A percentile compares a stretch with the other conserved stretches of the same genome.
Evolutionary conservation across 2,113 vertebrate species (phyloP).

Genomic region (Pteruthius melanotis): DNA sequence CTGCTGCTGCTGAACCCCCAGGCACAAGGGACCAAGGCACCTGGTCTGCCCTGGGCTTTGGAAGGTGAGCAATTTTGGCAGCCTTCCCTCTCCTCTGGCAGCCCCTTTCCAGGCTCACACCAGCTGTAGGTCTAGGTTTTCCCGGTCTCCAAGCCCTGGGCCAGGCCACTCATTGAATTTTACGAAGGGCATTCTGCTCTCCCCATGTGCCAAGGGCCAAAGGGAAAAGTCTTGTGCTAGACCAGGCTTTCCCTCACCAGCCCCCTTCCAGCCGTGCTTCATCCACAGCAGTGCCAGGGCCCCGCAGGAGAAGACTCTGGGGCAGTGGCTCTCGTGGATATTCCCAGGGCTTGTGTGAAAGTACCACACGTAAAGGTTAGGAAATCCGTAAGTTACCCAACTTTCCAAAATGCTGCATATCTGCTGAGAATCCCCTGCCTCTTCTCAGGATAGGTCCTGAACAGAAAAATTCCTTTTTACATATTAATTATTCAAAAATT

Average conservation of each 20-base stretch:
- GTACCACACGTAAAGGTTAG: neutral
- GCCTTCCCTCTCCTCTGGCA: neutral
- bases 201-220: rapidly evolving
- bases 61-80: neutral
- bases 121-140: neutral
- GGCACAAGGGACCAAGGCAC: neutral
- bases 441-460: neutral
- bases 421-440: neutral
- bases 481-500: neutral
- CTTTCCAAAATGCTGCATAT: neutral
- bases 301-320: neutral
- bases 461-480: neutral
- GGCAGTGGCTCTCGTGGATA: neutral
- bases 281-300: neutral
- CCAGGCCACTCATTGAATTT: rapidly evolving
- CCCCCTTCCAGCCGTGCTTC: neutral
- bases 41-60: rapidly evolving
- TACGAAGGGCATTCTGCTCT: rapidly evolving
- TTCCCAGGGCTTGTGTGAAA: neutral
- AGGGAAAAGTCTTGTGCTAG: neutral
- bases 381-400: neutral
- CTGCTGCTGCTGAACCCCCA: neutral
- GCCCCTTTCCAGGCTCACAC: neutral
- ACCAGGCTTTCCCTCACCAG: neutral
- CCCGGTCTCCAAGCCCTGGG: neutral